A percentile compares a stretch with the other conserved stretches of the same genome.
phyloP scores from a whole-genome alignment of 2,797 vertebrate species.

The Falco naumanni region DNA sequence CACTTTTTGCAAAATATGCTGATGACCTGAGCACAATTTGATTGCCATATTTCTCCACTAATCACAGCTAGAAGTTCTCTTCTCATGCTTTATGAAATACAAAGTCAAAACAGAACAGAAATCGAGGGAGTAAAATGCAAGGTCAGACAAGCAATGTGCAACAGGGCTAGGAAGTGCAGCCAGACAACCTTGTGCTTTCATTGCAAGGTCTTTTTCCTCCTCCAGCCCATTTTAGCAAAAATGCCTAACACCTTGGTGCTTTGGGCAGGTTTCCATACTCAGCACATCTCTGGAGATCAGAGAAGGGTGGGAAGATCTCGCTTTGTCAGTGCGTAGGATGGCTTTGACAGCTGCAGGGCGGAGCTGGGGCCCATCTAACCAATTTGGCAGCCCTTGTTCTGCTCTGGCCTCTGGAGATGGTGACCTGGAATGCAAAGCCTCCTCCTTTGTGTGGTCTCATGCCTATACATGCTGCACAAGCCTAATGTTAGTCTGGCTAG shows the following conservation, averaged over 20 bases:
- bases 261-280: slow-evolving; percentile 13
- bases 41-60: background rate
- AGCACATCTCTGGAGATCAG: slow-evolving; percentile 24
- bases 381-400: slow-evolving; percentile 40
- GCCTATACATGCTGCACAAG: background rate
- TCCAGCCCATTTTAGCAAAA: background rate
- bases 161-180: background rate
- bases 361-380: slow-evolving; percentile 33
- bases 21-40: background rate
- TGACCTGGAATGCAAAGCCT: slow-evolving; percentile 49
- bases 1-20: background rate
- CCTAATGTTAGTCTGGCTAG: background rate
- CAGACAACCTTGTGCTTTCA: slow-evolving; percentile 14
- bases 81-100: background rate
- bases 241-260: slow-evolving; percentile 12
- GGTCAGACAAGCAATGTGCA: background rate
- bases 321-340: slow-evolving; percentile 23
- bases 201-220: slow-evolving; percentile 20
- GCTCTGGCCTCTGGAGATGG: slow-evolving; percentile 44
- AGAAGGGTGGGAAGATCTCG: slow-evolving; percentile 47
- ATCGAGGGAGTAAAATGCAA: slow-evolving; percentile 5
- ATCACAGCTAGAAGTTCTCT: background rate
- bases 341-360: slow-evolving; percentile 49
- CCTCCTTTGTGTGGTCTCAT: slow-evolving; percentile 58
- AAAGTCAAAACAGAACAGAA: slow-evolving; percentile 7